Evolutionary conservation across 2,797 vertebrate genomes (phyloP), one percentile per base, ranked within the genome.

Genomic region (Netta rufina): DNA sequence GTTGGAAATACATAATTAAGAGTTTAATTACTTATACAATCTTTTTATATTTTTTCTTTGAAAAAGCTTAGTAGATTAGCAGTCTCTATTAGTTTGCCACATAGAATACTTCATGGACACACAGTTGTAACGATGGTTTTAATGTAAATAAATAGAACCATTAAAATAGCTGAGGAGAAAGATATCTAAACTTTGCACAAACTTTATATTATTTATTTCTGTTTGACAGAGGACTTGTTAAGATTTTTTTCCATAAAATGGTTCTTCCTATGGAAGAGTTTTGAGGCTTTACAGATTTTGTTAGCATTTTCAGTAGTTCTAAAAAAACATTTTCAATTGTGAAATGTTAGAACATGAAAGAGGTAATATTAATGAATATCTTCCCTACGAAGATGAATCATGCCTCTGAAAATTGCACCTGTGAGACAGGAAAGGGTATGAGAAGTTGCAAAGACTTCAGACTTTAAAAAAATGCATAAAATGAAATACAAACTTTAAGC

Each of bases 381-480:
- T 81, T 78, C 67, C 28, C 62, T 4, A 76, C 19, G 14, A 65
- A 73, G 11, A 71, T 2, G 21, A 71, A 38, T 32, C 17, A 75
- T 62, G 82, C 71, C 30, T 56, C 45, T 53, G 43, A 58, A 56
- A 58, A 38, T 3, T 74, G 17, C 20, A 62, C 9, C 47, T 41
- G 6, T 13, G 56, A 80, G 56, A 70, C 1, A 13, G 20, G 4
- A 70, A 70, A 66, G 5, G 6, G 6, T 18, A 47, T 0, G 2
- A 53, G 21, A 70, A 87, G 75, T n/a, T 49, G 13, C 45, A 90
- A 64, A 21, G 21, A 70, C 8, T 66, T 17, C 22, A 64, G 15
- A 22, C 47, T 79, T 45, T 1, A 75, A 65, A 24, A 41, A 19
- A 28, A 54, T 20, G 3, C 13, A 30, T 69, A 21, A 49, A 78